Conservation (phyloP, 1,140 invertebrate genomes). For the Papilio dardanus region DNA sequence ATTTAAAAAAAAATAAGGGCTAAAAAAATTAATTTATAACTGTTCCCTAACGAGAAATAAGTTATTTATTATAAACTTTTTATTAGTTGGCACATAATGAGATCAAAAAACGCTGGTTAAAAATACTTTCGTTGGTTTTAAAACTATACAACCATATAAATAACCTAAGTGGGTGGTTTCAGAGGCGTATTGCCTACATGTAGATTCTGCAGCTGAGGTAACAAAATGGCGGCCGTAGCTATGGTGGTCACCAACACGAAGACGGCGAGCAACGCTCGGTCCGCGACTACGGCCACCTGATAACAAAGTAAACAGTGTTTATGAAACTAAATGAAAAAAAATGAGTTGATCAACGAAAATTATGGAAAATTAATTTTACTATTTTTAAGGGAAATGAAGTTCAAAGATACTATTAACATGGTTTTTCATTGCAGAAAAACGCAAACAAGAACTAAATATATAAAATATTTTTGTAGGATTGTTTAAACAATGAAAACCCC, state of each 20-base stretch:
- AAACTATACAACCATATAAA: background rate
- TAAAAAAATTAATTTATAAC: background rate
- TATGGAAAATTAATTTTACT: too few relatives aligned
- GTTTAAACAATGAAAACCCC: background rate
- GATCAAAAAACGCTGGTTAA: background rate
- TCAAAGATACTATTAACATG: too few relatives aligned
- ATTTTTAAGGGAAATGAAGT: too few relatives aligned
- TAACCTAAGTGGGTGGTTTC: slow-evolving; percentile 67
- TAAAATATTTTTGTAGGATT: too few relatives aligned
- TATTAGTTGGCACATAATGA: background rate
- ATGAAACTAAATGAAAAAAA: background rate
- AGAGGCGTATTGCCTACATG: slow-evolving; percentile 77
- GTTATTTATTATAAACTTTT: background rate
- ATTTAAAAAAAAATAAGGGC: background rate
- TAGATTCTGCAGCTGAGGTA: slow-evolving; percentile 73
- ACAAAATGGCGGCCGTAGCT: slow-evolving; percentile 75
- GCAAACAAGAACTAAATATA: too few relatives aligned
- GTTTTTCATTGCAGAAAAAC: too few relatives aligned
- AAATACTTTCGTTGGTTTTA: slow-evolving; percentile 22
- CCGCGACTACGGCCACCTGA: slow-evolving; percentile 79
- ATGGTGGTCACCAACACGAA: slow-evolving; percentile 78
- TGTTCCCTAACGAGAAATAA: background rate
- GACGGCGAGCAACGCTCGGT: slow-evolving; percentile 76
- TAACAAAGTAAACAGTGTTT: slow-evolving; percentile 35
- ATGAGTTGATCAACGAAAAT: background rate